Evolutionary conservation across 2,113 vertebrate genomes (phyloP), one percentile per base, ranked within the genome.

Genomic region (Myrmophylax atrothorax): DNA sequence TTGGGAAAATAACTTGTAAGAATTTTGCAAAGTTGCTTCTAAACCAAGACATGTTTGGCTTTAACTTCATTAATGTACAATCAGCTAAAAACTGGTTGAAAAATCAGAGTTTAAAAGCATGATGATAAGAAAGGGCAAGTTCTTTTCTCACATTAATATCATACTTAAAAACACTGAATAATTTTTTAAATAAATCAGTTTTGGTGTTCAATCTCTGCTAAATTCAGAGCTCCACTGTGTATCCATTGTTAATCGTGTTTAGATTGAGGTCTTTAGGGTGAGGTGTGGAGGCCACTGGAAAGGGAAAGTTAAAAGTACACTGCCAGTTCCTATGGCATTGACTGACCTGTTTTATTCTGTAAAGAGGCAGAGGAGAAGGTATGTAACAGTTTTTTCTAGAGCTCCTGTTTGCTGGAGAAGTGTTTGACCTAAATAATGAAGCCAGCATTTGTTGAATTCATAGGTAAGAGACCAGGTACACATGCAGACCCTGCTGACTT

Each of bases 401-500:
- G 49, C 14, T 89, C 5, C 10, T 23, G 1, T 40, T 38, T 37
- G 14, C 31, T 55, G 31, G 47, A 67, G 17, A 20, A 63, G 17
- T 5, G 14, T 12, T 70, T 72, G 25, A 37, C 29, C 12, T 47
- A 62, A 40, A 7, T 16, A 40, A 47, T 16, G 38, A 4, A 3
- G 6, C 18, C 18, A 4, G 15, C 9, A 6, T 23, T n/a, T 52
- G 6, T 20, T 78, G 60, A 66, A 40, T 38, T 84, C 16, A 5
- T n/a, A 14, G 20, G 0, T 59, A 7, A 56, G 11, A 37, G 35
- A 55, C 9, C 33, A 35, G 33, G 20, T 58, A 20, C 13, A 26
- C 37, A 10, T 7, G 0, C 1, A 55, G 16, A 10, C 29, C 5
- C 1, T 7, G 42, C 6, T n/a, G 33, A 7, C 13, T 31, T 10